A percentile compares a stretch with the other conserved stretches of the same genome.
Conservation (phyloP, 1,140 invertebrate species). For the Drosophila elegans region DNA sequence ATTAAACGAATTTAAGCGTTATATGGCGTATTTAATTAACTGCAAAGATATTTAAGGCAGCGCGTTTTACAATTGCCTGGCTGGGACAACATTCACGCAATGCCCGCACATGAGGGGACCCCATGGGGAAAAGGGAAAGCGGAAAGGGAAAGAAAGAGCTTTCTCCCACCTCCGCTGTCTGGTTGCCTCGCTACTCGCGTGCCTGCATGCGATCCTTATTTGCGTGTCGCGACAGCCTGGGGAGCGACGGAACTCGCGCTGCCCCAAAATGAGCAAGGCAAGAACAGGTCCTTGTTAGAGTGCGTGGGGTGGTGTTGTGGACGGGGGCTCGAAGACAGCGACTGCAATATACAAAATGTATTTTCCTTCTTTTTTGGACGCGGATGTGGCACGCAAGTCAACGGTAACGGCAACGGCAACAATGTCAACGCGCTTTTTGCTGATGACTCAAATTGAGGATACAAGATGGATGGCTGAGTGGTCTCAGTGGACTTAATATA, state of each 20-base stretch:
- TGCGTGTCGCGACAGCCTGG: slow-evolving; percentile 69
- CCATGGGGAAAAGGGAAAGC: background rate
- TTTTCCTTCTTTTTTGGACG: slow-evolving; percentile 43
- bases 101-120: slow-evolving; percentile 19
- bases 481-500: slow-evolving; percentile 29
- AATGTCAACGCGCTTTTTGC: slow-evolving; percentile 52
- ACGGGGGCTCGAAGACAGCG: background rate
- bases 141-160: background rate
- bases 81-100: slow-evolving; percentile 65
- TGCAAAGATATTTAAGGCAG: slow-evolving; percentile 75
- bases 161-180: slow-evolving; percentile 8
- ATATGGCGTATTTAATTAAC: slow-evolving; percentile 79
- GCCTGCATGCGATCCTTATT: slow-evolving; percentile 76
- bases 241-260: slow-evolving; percentile 22
- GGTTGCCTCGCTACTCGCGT: slow-evolving; percentile 65
- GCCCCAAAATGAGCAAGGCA: slow-evolving; percentile 51
- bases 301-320: slow-evolving; percentile 45
- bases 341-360: slow-evolving; percentile 69
- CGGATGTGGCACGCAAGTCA: slow-evolving; percentile 51
- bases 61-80: slow-evolving; percentile 68
- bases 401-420: slow-evolving; percentile 20
- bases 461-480: slow-evolving; percentile 40
- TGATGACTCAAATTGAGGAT: slow-evolving; percentile 74
- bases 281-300: slow-evolving; percentile 48
- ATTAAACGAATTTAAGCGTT: slow-evolving; percentile 34